Evolutionary conservation across 2,113 vertebrate species (phyloP).

Genomic region (Ranitomeya imitator): DNA sequence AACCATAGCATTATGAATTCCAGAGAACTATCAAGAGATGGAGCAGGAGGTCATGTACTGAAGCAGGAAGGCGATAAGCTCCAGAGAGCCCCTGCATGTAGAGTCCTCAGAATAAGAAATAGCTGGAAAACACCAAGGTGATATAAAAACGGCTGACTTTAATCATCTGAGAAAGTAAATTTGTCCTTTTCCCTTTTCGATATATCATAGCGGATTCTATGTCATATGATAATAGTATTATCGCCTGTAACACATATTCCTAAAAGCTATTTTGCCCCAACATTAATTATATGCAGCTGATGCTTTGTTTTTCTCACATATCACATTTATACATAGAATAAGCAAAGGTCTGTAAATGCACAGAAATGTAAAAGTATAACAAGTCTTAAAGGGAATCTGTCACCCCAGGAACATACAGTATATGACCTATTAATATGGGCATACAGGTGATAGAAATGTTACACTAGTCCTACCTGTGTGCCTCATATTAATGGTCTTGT

Average conservation of each 20-base stretch:
- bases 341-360: background rate
- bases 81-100: background rate
- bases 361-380: background rate
- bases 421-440: too few relatives aligned
- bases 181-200: background rate
- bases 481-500: too few relatives aligned
- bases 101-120: conserved; percentile 2
- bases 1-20: conserved; percentile 6
- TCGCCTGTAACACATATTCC: background rate
- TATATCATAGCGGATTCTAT: background rate
- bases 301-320: background rate
- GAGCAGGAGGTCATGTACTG: conserved; percentile 23
- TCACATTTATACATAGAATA: background rate
- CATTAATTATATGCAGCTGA: background rate
- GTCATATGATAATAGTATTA: background rate
- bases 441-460: too few relatives aligned
- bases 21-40: conserved; percentile 14
- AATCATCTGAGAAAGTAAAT: background rate
- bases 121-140: background rate
- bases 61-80: conserved; percentile 24
- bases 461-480: too few relatives aligned
- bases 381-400: too few relatives aligned
- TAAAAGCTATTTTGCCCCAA: background rate
- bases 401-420: too few relatives aligned
- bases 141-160: conserved; percentile 17